A percentile compares a stretch with the other conserved stretches of the same genome.
phyloP scores from a whole-genome alignment of 2,888 invertebrate species.

The Escarpia spicata region DNA sequence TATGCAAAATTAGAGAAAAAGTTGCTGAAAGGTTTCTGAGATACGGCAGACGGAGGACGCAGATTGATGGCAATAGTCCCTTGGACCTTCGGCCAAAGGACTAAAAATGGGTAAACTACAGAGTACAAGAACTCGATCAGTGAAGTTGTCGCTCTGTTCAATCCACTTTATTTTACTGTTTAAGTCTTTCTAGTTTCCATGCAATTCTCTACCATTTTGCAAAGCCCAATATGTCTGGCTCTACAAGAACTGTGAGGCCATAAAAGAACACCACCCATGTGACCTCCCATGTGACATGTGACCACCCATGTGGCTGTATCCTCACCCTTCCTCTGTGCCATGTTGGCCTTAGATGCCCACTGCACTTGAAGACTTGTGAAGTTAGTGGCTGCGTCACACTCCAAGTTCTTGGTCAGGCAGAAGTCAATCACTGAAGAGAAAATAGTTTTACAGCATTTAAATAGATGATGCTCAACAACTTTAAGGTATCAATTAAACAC shows the following conservation, averaged over 20 bases:
- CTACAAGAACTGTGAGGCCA: background rate
- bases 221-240: background rate
- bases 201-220: background rate
- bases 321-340: slow-evolving; percentile 78
- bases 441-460: background rate
- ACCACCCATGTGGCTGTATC: background rate
- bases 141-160: too few relatives aligned
- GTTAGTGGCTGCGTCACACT: slow-evolving; percentile 81
- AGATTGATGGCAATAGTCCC: too few relatives aligned
- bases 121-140: too few relatives aligned
- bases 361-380: slow-evolving; percentile 80
- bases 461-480: background rate
- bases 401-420: slow-evolving; percentile 86
- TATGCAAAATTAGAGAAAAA: too few relatives aligned
- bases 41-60: too few relatives aligned
- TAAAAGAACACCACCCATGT: background rate
- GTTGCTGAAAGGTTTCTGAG: too few relatives aligned
- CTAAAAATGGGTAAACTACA: background rate
- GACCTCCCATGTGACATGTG: background rate
- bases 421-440: slow-evolving; percentile 83
- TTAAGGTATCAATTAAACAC: background rate
- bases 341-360: slow-evolving; percentile 92
- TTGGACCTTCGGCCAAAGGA: too few relatives aligned
- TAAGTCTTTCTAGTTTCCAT: background rate
- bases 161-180: too few relatives aligned